Conservation (phyloP, 2,113 vertebrate genomes). For the Gymnorhina tibicen region DNA sequence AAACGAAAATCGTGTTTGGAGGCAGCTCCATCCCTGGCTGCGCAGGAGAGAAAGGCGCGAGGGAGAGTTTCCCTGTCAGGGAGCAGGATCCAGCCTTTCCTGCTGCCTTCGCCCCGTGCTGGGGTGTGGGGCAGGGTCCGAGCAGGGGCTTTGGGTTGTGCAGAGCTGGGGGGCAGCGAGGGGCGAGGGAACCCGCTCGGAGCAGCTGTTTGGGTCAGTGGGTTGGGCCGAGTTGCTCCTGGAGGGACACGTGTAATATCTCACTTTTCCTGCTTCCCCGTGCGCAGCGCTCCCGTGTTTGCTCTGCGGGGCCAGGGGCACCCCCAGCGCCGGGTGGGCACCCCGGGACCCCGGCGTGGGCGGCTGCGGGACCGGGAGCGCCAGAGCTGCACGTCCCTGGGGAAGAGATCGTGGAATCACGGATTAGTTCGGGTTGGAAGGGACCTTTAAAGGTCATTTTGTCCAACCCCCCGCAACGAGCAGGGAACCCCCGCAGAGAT, state of each 20-base stretch:
- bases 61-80: rapidly evolving
- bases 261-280: background rate
- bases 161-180: background rate
- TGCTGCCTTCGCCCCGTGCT: background rate
- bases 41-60: background rate
- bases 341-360: background rate
- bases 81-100: background rate
- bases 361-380: background rate
- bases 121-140: background rate
- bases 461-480: background rate
- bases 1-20: background rate
- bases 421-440: background rate
- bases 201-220: background rate
- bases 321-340: background rate
- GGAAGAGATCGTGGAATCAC: background rate
- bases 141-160: rapidly evolving
- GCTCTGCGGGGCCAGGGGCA: background rate
- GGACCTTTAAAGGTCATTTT: background rate
- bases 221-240: rapidly evolving
- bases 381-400: rapidly evolving
- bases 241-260: rapidly evolving
- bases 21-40: background rate
- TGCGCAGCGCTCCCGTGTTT: rapidly evolving
- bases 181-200: background rate
- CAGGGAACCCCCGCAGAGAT: background rate